Percentiles rank a stretch among this genome's conserved stretches.
Evolutionary conservation across 2,888 invertebrate species (phyloP).

Genomic region (Empis livida): DNA sequence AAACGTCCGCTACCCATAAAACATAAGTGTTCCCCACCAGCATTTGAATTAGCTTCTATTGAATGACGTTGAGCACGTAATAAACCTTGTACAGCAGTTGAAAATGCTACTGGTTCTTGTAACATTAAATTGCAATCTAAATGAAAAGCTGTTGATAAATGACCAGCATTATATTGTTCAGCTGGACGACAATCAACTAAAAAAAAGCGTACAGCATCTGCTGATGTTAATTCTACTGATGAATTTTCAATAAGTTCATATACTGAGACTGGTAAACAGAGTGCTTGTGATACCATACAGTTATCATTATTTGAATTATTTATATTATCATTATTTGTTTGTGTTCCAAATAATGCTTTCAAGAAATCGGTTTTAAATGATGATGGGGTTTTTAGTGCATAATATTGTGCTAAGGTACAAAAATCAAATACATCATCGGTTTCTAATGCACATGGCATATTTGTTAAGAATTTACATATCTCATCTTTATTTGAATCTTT

Average conservation of each 20-base stretch:
- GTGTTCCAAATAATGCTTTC: slow-evolving; percentile 48
- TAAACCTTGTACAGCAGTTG: slow-evolving; percentile 80
- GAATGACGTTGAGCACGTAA: slow-evolving; percentile 81
- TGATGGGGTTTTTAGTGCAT: slow-evolving; percentile 81
- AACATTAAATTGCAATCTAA: slow-evolving; percentile 95
- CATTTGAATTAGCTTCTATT: slow-evolving; percentile 71
- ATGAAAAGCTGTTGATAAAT: slow-evolving; percentile 95
- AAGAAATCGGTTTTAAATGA: slow-evolving; percentile 79
- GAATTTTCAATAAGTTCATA: slow-evolving; percentile 81
- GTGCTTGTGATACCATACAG: slow-evolving; percentile 56
- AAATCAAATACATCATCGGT: slow-evolving; percentile 94
- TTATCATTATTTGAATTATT: not conserved
- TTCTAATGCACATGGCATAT: slow-evolving; percentile 77
- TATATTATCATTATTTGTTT: slow-evolving; percentile 13
- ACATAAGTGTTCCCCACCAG: slow-evolving; percentile 79
- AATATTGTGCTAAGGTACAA: slow-evolving; percentile 92
- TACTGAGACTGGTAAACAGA: slow-evolving; percentile 93
- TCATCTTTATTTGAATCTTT: slow-evolving; percentile 55
- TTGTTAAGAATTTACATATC: slow-evolving; percentile 52
- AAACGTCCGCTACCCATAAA: slow-evolving; percentile 87
- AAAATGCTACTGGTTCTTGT: slow-evolving; percentile 89
- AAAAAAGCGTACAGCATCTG: slow-evolving; percentile 73
- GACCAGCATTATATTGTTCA: slow-evolving; percentile 90
- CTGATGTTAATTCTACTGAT: slow-evolving; percentile 47
- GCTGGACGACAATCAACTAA: slow-evolving; percentile 94